Evolutionary conservation across 2,113 vertebrate genomes (phyloP), one percentile per base, ranked within the genome.

Genomic region (Archilochus colubris): DNA sequence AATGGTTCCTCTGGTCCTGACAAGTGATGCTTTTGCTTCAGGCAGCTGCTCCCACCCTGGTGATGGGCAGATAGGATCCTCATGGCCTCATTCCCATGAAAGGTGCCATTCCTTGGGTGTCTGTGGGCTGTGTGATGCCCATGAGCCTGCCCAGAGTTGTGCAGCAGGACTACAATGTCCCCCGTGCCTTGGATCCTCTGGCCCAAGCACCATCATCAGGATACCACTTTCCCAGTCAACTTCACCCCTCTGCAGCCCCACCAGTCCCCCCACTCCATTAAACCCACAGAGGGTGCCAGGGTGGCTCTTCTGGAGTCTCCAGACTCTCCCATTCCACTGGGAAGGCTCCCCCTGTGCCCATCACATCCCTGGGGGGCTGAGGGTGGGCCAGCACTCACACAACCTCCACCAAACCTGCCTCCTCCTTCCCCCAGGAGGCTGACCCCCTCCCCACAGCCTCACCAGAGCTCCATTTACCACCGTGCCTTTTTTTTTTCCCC

Each of bases 401-500:
- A 76, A 11, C 43, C 58, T 31, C 54, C 9, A 0, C 20, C 25
- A 25, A 36, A 74, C n/a, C 61, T n/a, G 14, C 36, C 10, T 36
- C 18, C 33, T 46, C 31, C 18, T n/a, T 24, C 50, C 36, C 62
- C 50, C 16, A 2, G 1, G 6, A 33, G 33, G 1, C 13, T 74
- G 23, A 66, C 57, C 48, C 57, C 25, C 27, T 88, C 53, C 62
- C 36, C 3, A 9, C 55, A 17, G 63, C 21, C 7, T 30, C 48
- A 2, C 69, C 89, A n/a, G 88, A 43, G 91, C 86, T 1, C 72
- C 74, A 3, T 86, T 85, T 57, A 31, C 73, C 13, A 3, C 50
- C 24, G 2, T 53, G 76, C 66, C 82, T 82, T 16, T 95, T 95
- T 97, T 93, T 96, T 95, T 33, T 33, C 33, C 33, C 33, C 88